Evolutionary conservation across 2,113 vertebrate genomes (phyloP), one percentile per base, ranked within the genome.

Genomic region (Burhinus bistriatus): DNA sequence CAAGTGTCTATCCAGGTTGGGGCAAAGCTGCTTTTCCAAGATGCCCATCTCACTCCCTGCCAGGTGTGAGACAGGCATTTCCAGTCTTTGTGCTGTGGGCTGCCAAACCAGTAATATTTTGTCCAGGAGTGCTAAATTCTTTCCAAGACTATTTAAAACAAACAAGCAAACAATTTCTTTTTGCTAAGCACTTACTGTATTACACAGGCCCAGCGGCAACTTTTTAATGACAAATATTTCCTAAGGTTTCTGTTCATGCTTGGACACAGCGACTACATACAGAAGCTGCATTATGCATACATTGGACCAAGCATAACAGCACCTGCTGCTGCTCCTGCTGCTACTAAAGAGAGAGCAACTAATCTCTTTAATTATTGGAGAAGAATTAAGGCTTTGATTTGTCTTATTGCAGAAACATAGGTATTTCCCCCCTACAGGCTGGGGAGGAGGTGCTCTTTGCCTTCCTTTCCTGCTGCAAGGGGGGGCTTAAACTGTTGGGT

Each of bases 351-450:
- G 90, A 78, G 44, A 96, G 36, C 71, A 94, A 85, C 70, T 86
- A 80, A 94, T 94, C 87, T 93, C 83, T 94, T 90, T 96, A 93
- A 90, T 97, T 94, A 92, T 87, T 93, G 82, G 86, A 93, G 83
- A 64, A 93, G 78, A 94, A 91, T 83, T 91, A 93, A 69, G 57
- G 52, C 54, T 95, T 94, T 96, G 92, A 90, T 96, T 94, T 95
- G 58, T 83, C 27, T 80, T 82, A 78, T 76, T 91, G 78, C 73
- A 59, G 91, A 87, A 87, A 87, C 54, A 54, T 32, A 88, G 84
- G n/a, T 94, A 72, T 77, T 75, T 9, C 45, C 54, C 80, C 47
- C 49, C 77, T 82, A 57, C 52, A 77, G 84, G 20, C 12, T 82
- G 49, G 66, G 54, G 64, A 93, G 68, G 80, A 93, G 81, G 78